Base-by-base conservation (phyloP, 92 coral and sea anemone genomes). In the Epizoanthus fatuus region DNA sequence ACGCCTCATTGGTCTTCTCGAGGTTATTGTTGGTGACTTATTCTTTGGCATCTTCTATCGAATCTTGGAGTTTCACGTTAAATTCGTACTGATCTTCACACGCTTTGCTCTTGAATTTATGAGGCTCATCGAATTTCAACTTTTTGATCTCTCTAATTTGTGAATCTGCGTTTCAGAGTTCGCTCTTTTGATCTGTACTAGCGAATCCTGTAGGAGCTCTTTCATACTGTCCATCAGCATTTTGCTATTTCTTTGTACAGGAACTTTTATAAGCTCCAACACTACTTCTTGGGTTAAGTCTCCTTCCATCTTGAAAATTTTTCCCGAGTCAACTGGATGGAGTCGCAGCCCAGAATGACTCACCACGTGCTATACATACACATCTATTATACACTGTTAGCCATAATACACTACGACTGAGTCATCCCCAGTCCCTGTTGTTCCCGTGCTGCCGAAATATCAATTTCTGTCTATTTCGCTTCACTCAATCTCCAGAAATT, bases 121-220 rank as follows among this genome's bases (percentile, higher is more conserved):
- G 39, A 2, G 44, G 72, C 4, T 66, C 19, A 4, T 66, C 53
- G 62, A 35, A 79, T 37, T 63, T 63, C 72, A 19, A 32, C 40
- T 67, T 81, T 62, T 81, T 63, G 38, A 63, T 29, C 35, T 29
- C 35, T 29, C 2, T 29, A 29, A 29, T 29, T 29, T 29, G 35
- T 1, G 35, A 29, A 29, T 29, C 35, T 29, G 35, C 35, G 35
- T 29, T 29, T 29, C 32, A 29, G 35, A 29, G 35, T 29, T 60
- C 5, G 72, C 13, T 44, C 74, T 39, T 80, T 80, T 80, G 39
- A 80, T 51, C 40, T 79, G 84, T 13, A 32, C 17, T 4, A 60
- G 20, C 13, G 72, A 79, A 32, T 42, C 49, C 1, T 79, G 72
- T 54, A 63, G n/a, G 11, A 62, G 20, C 9, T 38, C 40, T n/a